A percentile compares a stretch with the other conserved stretches of the same genome.
Evolutionary conservation across 2,888 invertebrate species (phyloP).

Genomic region (Athalia circularis): DNA sequence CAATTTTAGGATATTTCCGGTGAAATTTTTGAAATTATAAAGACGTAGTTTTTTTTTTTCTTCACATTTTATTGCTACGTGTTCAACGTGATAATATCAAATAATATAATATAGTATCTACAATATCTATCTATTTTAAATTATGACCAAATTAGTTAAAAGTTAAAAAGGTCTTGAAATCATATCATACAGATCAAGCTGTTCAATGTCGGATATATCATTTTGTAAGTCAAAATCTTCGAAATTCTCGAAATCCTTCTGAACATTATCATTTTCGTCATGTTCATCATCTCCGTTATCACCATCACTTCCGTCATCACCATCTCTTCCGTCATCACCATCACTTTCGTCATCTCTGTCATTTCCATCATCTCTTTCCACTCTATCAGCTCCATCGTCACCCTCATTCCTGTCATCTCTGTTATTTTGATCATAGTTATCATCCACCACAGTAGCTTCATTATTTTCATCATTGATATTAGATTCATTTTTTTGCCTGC

Average conservation of each 20-base stretch:
- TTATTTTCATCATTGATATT: neutral
- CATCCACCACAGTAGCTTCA: constrained; percentile 10
- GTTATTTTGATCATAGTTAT: neutral
- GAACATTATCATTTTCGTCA: neutral
- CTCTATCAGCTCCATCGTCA: neutral
- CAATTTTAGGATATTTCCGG: constrained; percentile 5
- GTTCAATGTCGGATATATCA: neutral
- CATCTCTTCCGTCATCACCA: neutral
- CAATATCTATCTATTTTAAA: neutral
- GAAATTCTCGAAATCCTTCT: constrained; percentile 1
- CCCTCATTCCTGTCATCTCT: neutral
- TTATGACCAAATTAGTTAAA: neutral
- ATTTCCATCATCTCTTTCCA: neutral
- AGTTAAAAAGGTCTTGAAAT: constrained; percentile 8
- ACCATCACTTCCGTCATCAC: neutral
- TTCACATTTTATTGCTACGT: neutral
- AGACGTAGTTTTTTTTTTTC: neutral
- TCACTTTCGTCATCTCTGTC: neutral
- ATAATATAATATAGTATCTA: constrained; percentile 14
- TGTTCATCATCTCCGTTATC: constrained; percentile 6
- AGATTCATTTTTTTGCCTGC: neutral
- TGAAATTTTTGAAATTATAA: neutral
- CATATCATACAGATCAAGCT: constrained; percentile 1
- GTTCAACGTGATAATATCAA: neutral
- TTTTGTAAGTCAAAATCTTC: neutral